These are phyloP conservation scores for Helicorthomorpha holstii DNA, from an alignment of 1,140 invertebrate species.

Conservation along the genomic window DNA sequence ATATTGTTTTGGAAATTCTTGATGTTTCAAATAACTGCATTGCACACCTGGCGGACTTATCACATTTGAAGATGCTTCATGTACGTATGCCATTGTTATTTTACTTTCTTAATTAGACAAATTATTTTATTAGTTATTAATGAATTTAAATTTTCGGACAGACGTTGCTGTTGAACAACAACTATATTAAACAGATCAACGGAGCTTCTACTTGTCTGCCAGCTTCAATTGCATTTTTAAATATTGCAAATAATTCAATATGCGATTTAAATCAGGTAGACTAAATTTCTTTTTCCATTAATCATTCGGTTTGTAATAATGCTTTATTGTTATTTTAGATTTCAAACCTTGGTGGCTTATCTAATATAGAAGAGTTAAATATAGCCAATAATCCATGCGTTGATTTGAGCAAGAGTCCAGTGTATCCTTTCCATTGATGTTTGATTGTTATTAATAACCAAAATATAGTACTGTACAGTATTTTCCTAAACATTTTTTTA, in stretches of 20 bases:
- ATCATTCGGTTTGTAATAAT: neutral
- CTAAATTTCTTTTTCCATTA: neutral
- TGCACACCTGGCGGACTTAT: slow-evolving; percentile 61
- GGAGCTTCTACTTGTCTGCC: slow-evolving; percentile 69
- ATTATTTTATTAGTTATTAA: no score
- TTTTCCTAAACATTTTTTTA: slow-evolving; percentile 17
- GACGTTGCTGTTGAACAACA: slow-evolving; percentile 69
- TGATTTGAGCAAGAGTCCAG: slow-evolving; percentile 16
- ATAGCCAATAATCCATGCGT: slow-evolving; percentile 75
- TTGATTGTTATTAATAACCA: no score
- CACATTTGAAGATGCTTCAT: slow-evolving; percentile 58
- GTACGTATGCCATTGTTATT: slow-evolving; percentile 28
- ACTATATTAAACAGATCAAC: slow-evolving; percentile 59
- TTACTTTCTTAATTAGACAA: neutral
- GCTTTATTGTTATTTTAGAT: slow-evolving; percentile 33
- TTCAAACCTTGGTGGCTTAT: slow-evolving; percentile 54
- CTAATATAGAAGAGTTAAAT: slow-evolving; percentile 56
- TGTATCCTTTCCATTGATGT: slow-evolving; percentile 19
- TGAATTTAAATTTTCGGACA: slow-evolving; percentile 28
- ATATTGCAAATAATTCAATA: slow-evolving; percentile 66
- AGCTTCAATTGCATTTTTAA: slow-evolving; percentile 48
- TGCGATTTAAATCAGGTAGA: slow-evolving; percentile 51
- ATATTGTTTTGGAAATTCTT: slow-evolving; percentile 56
- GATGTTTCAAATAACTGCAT: slow-evolving; percentile 82
- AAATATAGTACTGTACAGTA: neutral